These are phyloP conservation scores for Tachypleus tridentatus DNA, from an alignment of 1,140 invertebrate genomes.

Conservation along the genomic window DNA sequence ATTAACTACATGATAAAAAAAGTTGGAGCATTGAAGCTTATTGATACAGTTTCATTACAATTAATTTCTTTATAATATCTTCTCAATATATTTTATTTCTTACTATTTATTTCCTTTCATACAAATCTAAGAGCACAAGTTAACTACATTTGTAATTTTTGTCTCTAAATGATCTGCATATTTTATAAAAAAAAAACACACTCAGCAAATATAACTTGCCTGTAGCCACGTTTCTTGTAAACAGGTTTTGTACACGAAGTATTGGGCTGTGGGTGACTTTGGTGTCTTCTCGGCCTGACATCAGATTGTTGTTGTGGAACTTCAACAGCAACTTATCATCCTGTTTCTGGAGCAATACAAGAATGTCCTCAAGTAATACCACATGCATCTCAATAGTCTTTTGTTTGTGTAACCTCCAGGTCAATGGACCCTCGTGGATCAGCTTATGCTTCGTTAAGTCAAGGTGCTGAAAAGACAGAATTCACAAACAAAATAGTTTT, in stretches of 20 bases:
- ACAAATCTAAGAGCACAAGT: too few species aligned
- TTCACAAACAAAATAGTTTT: too few species aligned
- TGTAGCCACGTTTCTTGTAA: conserved; percentile 65
- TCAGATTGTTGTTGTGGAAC: conserved; percentile 45
- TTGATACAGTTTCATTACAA: too few species aligned
- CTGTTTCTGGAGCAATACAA: conserved; percentile 74
- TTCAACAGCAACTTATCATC: conserved; percentile 75
- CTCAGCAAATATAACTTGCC: conserved; percentile 38
- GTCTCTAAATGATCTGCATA: too few species aligned
- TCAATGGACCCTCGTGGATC: conserved; percentile 71
- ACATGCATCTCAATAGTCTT: conserved; percentile 75
- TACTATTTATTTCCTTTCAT: too few species aligned
- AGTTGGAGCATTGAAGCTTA: too few species aligned
- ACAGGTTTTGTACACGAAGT: conserved; percentile 54
- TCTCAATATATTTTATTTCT: too few species aligned
- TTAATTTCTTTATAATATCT: too few species aligned
- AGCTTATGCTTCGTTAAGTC: conserved; percentile 67
- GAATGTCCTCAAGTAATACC: conserved; percentile 69
- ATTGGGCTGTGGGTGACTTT: conserved; percentile 52
- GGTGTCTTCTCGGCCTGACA: conserved; percentile 36
- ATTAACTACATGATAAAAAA: too few species aligned
- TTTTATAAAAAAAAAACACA: too few species aligned
- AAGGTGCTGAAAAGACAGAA: conserved; percentile 39
- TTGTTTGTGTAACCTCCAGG: conserved; percentile 53
- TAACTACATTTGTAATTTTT: too few species aligned